These are phyloP conservation scores for Ara ararauna DNA, from an alignment of 2,797 vertebrate genomes.

Conservation along the genomic window DNA sequence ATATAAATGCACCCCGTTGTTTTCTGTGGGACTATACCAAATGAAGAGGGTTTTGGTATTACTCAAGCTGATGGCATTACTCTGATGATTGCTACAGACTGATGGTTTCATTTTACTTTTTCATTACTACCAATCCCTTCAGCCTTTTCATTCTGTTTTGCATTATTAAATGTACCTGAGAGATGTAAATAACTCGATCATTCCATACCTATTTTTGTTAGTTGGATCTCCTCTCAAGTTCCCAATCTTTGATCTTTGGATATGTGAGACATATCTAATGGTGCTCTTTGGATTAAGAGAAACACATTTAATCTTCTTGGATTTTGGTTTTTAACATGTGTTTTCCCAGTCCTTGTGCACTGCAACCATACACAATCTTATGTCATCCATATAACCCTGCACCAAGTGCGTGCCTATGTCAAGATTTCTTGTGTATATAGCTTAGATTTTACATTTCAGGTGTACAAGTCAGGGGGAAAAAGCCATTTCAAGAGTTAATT, in stretches of 20 bases:
- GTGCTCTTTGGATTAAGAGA: background rate
- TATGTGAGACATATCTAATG: background rate
- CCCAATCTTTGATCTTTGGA: slow-evolving; percentile 20
- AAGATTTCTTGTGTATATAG: background rate
- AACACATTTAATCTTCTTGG: background rate
- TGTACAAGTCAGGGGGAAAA: rapidly evolving
- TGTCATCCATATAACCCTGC: rapidly evolving
- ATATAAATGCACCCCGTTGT: background rate
- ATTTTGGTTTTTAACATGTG: background rate
- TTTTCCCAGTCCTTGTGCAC: background rate
- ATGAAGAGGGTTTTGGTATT: background rate
- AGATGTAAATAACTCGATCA: background rate
- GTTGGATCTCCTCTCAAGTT: background rate
- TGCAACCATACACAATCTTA: background rate
- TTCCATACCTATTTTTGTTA: background rate
- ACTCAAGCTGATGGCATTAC: too few relatives aligned
- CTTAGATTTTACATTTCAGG: background rate
- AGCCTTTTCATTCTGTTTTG: background rate
- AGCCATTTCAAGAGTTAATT: background rate
- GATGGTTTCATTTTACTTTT: background rate
- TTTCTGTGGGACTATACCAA: background rate
- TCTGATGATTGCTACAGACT: background rate
- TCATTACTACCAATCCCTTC: background rate
- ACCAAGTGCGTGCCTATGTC: too few relatives aligned
- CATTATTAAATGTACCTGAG: background rate